Percentiles rank a stretch among this genome's conserved stretches.
These are phyloP conservation scores for Sparus aurata DNA, from an alignment of 2,797 vertebrate genomes.

Conservation along the genomic window DNA sequence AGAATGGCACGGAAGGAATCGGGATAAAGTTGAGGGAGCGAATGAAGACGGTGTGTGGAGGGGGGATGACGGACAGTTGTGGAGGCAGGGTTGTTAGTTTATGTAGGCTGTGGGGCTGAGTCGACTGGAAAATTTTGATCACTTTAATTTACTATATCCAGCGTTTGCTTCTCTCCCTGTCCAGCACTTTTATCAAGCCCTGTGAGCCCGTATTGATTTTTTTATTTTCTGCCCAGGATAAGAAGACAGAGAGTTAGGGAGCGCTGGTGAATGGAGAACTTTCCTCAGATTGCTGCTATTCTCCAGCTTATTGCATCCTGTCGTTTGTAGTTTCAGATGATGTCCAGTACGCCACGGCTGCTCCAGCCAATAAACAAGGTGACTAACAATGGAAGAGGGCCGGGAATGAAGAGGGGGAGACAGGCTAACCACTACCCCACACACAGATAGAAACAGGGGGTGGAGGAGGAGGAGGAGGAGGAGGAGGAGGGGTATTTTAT, in stretches of 20 bases:
- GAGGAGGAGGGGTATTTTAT: slow-evolving; percentile 32
- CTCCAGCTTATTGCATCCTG: slow-evolving; percentile 99
- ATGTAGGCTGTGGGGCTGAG: slow-evolving; percentile 92
- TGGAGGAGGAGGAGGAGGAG: background rate
- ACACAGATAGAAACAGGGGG: slow-evolving; percentile 61
- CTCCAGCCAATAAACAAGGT: slow-evolving; percentile 94
- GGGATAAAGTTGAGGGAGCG: slow-evolving; percentile 56
- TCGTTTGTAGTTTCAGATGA: slow-evolving; percentile 99
- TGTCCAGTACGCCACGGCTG: slow-evolving; percentile 93
- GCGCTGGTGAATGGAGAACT: slow-evolving; percentile 98
- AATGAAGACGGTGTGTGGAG: slow-evolving; percentile 84
- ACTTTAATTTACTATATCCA: slow-evolving; percentile 99
- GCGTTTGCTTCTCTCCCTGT: slow-evolving; percentile 89
- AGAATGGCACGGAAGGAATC: slow-evolving; percentile 1
- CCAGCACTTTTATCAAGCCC: slow-evolving; percentile 96
- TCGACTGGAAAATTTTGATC: slow-evolving; percentile 99
- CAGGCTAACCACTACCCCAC: slow-evolving; percentile 72
- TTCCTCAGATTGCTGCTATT: slow-evolving; percentile 98
- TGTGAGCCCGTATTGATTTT: slow-evolving; percentile 99
- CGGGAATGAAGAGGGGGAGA: slow-evolving; percentile 77
- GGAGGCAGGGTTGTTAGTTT: slow-evolving; percentile 97
- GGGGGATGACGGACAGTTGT: slow-evolving; percentile 89
- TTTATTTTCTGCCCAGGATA: slow-evolving; percentile 99
- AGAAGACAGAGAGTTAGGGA: slow-evolving; percentile 99
- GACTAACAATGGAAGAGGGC: slow-evolving; percentile 92